Evolutionary conservation across 2,888 invertebrate genomes (phyloP).

Genomic region (Deilephila elpenor): DNA sequence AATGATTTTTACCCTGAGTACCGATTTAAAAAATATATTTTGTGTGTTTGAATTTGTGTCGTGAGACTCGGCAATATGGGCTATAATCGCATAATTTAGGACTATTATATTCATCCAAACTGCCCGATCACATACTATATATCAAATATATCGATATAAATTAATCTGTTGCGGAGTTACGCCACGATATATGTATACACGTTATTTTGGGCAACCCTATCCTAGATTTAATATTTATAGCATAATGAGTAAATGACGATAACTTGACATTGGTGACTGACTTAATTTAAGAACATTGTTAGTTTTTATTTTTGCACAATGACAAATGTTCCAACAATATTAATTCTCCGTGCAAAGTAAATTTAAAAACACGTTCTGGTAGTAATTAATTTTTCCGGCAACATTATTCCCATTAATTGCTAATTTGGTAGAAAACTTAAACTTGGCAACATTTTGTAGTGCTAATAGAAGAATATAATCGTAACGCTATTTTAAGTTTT

Average conservation of each 20-base stretch:
- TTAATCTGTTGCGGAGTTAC: background rate
- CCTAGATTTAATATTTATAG: background rate
- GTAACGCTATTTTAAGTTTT: too few species aligned
- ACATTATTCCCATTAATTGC: background rate
- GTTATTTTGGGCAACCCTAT: background rate
- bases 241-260: background rate
- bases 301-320: background rate
- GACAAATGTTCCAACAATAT: background rate
- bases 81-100: background rate
- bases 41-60: background rate
- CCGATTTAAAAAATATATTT: background rate
- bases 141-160: background rate
- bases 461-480: too few species aligned
- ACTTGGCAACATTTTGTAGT: conserved; percentile 1
- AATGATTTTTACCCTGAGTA: background rate
- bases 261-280: background rate
- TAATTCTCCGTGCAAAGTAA: background rate
- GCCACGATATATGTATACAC: background rate
- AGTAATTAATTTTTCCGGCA: background rate
- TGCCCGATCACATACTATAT: background rate
- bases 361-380: background rate
- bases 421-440: background rate
- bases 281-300: background rate
- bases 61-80: background rate
- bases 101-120: background rate